Evolutionary conservation across 2,113 vertebrate species (phyloP), one percentile per base, ranked within the genome.

Genomic region (Gasterosteus aculeatus): DNA sequence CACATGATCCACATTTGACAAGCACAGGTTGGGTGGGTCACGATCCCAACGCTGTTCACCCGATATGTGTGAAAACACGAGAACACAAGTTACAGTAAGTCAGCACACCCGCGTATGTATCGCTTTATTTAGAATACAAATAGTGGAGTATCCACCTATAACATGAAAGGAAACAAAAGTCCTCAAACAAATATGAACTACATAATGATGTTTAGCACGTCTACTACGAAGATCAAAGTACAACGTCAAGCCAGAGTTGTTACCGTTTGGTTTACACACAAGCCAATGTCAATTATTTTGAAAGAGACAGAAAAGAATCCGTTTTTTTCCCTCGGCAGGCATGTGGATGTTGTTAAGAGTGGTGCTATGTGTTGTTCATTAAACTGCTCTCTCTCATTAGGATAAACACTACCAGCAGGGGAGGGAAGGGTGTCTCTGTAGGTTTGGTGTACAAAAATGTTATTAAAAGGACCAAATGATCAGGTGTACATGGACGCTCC

Each of bases 321-420:
- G 4, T 1, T 6, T 65, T 54, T 10, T 51, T 53, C 72, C 31
- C 8, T 31, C 5, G n/a, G 44, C 47, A 15, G 26, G 14, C 54
- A 77, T 80, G 65, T 60, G 79, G 71, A 76, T 83, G 79, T 76
- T 79, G 68, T 87, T 83, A 76, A 42, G n/a, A 66, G 56, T 49
- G 47, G 75, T 86, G 76, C 62, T 65, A 56, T 76, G 39, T 73
- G 57, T 29, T 80, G 54, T 67, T 83, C 22, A 58, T 82, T 81
- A 78, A 80, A 80, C 15, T 31, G 75, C 33, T 18, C 51, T 73
- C 66, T 83, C 63, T 90, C 82, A 90, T 88, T 88, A 87, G 76
- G 67, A 19, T 78, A 85, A 90, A 84, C 60, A 59, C 72, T 75
- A 56, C 44, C 78, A 84, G 69, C 66, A 82, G 72, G 22, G 64